Evolutionary conservation across 2,888 invertebrate species (phyloP), one percentile per base, ranked within the genome.

Genomic region (Tetragonisca angustula): DNA sequence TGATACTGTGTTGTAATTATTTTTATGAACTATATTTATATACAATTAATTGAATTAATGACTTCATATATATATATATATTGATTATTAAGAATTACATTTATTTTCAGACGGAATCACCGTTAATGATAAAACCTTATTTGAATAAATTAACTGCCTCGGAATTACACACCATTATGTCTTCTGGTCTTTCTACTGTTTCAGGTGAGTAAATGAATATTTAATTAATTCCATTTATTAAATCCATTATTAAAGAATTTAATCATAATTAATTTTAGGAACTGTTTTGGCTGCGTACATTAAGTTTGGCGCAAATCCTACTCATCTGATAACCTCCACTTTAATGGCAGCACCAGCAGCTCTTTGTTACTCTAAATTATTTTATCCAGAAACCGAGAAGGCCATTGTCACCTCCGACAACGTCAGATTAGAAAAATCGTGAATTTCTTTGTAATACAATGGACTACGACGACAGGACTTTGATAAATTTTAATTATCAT

Each of bases 341-440:
- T 97, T 99, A 0, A 99, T 99, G 99, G 98, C 99, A 0, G 99
- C 99, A 0, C 99, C 99, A 0, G 98, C 98, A 0, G 97, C 99
- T 0, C 94, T 99, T 50, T 98, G 98, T 90, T 97, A 96, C 92
- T 96, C 98, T 19, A 99, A 99, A 94, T 95, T 99, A 0, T 96
- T 99, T 91, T 97, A 97, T 95, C 99, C 99, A 0, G 99, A 99
- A 95, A 98, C 97, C 0, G 97, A 98, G 91, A 95, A 96, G 79
- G 97, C 98, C 0, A 95, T 96, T 86, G 97, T 98, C 0, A 96
- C 96, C 0, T 96, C 97, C 0, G 96, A 97, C 61, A 97, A 97
- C 83, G 97, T 99, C 75, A 95, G 96, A 88, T 95, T 97, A 5
- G 96, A 96, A 56, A 95, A 96, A 93, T 96, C 96, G 97, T 97